These are phyloP conservation scores for Candidula unifasciata DNA, from an alignment of 2,888 invertebrate species.

Conservation along the genomic window DNA sequence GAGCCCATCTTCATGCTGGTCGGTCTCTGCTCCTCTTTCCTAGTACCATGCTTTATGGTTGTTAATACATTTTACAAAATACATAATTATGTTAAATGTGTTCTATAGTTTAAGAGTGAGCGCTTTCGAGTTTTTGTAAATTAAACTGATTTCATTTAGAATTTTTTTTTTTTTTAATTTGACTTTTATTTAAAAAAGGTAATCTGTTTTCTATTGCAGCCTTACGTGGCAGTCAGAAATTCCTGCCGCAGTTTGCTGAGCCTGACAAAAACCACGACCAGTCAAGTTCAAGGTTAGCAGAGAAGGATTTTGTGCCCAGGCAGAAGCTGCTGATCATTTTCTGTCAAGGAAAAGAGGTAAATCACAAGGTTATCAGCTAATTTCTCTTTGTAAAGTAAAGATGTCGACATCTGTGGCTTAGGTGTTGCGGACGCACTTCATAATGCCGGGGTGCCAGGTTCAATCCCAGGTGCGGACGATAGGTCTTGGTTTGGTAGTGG, in stretches of 20 bases:
- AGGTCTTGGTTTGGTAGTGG: no score
- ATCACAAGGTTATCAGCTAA: slow-evolving; percentile 51
- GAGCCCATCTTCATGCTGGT: no score
- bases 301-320: slow-evolving; percentile 81
- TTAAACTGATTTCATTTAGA: background rate
- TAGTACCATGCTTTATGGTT: no score
- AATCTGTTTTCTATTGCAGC: slow-evolving; percentile 30
- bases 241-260: slow-evolving; percentile 71
- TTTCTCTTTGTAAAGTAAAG: no score
- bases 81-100: no score
- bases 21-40: no score
- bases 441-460: no score
- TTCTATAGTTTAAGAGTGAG: no score
- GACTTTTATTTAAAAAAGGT: background rate
- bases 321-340: slow-evolving; percentile 83
- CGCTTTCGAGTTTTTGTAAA: background rate
- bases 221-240: slow-evolving; percentile 75
- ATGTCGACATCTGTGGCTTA: no score
- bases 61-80: no score
- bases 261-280: slow-evolving; percentile 50
- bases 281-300: slow-evolving; percentile 45
- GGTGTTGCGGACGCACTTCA: no score
- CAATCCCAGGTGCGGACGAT: no score
- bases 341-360: slow-evolving; percentile 82
- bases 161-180: background rate